Percentiles rank a stretch among this genome's conserved stretches.
Conservation (phyloP, 2,113 vertebrate genomes). For the Chaetorhynchus papuensis region DNA sequence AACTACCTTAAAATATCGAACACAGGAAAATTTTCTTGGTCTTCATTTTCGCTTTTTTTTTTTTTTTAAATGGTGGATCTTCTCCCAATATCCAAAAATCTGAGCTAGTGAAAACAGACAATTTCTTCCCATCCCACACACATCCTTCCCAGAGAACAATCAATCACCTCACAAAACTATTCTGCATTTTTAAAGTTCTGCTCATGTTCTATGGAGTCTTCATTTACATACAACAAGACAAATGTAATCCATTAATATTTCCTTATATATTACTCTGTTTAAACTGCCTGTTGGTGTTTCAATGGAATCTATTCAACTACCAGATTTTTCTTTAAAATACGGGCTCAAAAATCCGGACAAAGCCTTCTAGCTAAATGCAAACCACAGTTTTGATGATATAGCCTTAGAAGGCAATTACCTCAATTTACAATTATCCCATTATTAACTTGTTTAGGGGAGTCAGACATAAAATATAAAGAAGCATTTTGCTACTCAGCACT, state of each 20-base stretch:
- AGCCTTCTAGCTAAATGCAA: neutral
- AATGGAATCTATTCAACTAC: neutral
- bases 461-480: neutral
- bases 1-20: neutral
- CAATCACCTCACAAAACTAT: neutral
- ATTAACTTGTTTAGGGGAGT: neutral
- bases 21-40: neutral
- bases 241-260: neutral
- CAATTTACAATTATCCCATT: neutral
- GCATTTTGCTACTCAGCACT: neutral
- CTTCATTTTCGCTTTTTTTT: neutral
- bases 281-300: neutral
- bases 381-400: neutral
- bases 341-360: neutral
- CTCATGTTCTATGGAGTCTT: neutral
- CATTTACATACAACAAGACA: neutral
- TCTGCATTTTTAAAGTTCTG: neutral
- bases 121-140: neutral
- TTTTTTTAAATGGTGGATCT: neutral
- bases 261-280: neutral
- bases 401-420: neutral
- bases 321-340: neutral
- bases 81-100: neutral
- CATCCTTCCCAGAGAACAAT: neutral
- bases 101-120: neutral